phyloP scores from a whole-genome alignment of 2,797 vertebrate species.

The Gobionotothen gibberifrons region DNA sequence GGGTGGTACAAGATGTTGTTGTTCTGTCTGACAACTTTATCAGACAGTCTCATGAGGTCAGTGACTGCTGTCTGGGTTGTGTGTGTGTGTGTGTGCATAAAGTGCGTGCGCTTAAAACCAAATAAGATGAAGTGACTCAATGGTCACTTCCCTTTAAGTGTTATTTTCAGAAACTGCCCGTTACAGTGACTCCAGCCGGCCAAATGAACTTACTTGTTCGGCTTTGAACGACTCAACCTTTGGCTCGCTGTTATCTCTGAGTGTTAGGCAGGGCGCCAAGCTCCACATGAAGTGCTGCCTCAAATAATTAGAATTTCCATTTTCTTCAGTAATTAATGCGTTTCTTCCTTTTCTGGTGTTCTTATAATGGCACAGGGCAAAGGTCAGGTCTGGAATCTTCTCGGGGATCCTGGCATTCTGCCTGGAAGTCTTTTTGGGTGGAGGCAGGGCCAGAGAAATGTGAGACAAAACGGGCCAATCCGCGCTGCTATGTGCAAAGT shows the following conservation, averaged over 20 bases:
- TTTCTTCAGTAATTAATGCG: conserved; percentile 39
- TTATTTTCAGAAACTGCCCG: conserved; percentile 41
- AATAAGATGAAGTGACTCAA: conserved; percentile 48
- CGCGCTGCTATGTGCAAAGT: conserved; percentile 6
- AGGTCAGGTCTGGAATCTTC: conserved; percentile 49
- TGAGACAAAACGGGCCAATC: conserved; percentile 41
- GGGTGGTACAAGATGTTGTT: conserved; percentile 58
- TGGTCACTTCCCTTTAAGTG: conserved; percentile 35
- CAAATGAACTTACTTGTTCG: conserved; percentile 16
- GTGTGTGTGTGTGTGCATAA: conserved; percentile 45
- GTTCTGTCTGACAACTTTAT: conserved; percentile 60
- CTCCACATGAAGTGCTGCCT: conserved; percentile 25
- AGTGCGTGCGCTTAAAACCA: conserved; percentile 22
- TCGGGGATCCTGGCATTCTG: conserved; percentile 34
- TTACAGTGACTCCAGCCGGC: conserved; percentile 27
- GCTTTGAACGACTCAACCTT: conserved; percentile 48
- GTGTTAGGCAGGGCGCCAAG: conserved; percentile 36
- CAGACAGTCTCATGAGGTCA: conserved; percentile 61
- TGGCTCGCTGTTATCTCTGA: conserved; percentile 39
- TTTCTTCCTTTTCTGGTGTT: conserved; percentile 47
- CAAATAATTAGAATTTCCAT: not conserved
- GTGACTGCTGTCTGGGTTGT: conserved; percentile 25
- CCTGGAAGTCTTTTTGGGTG: conserved; percentile 16
- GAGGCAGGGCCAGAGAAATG: conserved; percentile 32
- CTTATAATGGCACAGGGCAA: conserved; percentile 34